A percentile compares a stretch with the other conserved stretches of the same genome.
Evolutionary conservation across 2,113 vertebrate genomes (phyloP).

Genomic region (Riparia riparia): DNA sequence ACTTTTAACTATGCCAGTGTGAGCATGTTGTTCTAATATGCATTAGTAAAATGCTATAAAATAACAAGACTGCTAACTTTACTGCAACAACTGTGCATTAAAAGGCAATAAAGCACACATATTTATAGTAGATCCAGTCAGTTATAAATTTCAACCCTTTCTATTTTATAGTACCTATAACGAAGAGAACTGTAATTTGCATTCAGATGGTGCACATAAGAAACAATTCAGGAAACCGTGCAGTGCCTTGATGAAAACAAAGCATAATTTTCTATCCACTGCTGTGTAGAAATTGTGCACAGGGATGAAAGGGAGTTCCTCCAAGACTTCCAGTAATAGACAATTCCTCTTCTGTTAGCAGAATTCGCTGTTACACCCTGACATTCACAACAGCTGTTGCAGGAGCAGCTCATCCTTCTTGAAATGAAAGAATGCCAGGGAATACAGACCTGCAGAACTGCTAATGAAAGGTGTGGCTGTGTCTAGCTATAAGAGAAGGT

Average conservation of each 20-base stretch:
- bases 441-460: background rate
- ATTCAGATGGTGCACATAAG: conserved; percentile 41
- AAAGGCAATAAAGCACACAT: conserved; percentile 54
- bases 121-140: conserved; percentile 57
- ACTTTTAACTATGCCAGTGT: conserved; percentile 25
- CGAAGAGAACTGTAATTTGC: conserved; percentile 58
- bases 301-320: conserved; percentile 18
- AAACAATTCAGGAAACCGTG: conserved; percentile 45
- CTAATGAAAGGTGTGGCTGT: background rate
- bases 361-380: background rate
- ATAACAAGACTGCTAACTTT: conserved; percentile 52
- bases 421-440: background rate
- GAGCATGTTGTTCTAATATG: conserved; percentile 32
- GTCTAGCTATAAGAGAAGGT: background rate
- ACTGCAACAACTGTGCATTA: conserved; percentile 58
- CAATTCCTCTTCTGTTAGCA: conserved; percentile 40
- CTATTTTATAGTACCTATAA: conserved; percentile 63
- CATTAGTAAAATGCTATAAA: conserved; percentile 36
- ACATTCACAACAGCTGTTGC: background rate
- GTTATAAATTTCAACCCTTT: conserved; percentile 62
- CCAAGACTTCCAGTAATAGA: background rate
- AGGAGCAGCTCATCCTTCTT: background rate
- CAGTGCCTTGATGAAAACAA: conserved; percentile 27
- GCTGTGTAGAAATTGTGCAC: conserved; percentile 23
- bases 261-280: background rate